These are phyloP conservation scores for Meriones unguiculatus DNA, from an alignment of 2,113 vertebrate genomes.

Conservation along the genomic window DNA sequence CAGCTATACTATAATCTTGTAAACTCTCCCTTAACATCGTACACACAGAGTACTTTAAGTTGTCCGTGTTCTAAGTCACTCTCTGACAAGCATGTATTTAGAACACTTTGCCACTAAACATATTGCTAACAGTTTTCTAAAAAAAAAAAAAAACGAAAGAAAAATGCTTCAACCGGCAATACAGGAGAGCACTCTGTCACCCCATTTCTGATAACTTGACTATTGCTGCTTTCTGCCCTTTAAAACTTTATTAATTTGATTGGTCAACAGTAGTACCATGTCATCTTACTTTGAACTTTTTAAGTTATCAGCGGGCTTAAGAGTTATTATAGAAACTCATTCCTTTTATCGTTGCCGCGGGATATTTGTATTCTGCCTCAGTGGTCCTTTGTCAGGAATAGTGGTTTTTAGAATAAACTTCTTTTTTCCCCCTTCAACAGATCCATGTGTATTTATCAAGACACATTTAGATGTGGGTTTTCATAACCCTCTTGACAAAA, in stretches of 20 bases:
- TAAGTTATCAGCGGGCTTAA: background rate
- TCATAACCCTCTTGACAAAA: slow-evolving; percentile 67
- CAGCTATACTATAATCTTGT: background rate
- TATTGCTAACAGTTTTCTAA: slow-evolving; percentile 27
- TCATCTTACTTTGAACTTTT: slow-evolving; percentile 54
- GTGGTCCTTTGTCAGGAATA: background rate
- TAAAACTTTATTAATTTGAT: slow-evolving; percentile 44
- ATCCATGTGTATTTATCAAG: slow-evolving; percentile 59
- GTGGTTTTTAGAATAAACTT: slow-evolving; percentile 21
- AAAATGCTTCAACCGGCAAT: background rate
- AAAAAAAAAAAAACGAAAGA: background rate
- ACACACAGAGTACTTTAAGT: background rate
- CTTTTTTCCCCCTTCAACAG: slow-evolving; percentile 33
- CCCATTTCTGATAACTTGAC: background rate
- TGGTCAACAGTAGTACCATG: background rate
- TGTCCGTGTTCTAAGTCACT: slow-evolving; percentile 1
- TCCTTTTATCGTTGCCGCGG: slow-evolving; percentile 11
- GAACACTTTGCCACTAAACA: slow-evolving; percentile 30
- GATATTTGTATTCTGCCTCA: slow-evolving; percentile 23
- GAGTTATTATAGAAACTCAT: slow-evolving; percentile 14
- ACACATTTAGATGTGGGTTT: slow-evolving; percentile 44
- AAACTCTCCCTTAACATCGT: slow-evolving; percentile 35
- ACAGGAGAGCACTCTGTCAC: background rate
- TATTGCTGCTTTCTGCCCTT: background rate
- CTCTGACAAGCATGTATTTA: background rate